Percentiles rank a stretch among this genome's conserved stretches.
Evolutionary conservation across 2,113 vertebrate genomes (phyloP).

Genomic region (Ictidomys tridecemlineatus): DNA sequence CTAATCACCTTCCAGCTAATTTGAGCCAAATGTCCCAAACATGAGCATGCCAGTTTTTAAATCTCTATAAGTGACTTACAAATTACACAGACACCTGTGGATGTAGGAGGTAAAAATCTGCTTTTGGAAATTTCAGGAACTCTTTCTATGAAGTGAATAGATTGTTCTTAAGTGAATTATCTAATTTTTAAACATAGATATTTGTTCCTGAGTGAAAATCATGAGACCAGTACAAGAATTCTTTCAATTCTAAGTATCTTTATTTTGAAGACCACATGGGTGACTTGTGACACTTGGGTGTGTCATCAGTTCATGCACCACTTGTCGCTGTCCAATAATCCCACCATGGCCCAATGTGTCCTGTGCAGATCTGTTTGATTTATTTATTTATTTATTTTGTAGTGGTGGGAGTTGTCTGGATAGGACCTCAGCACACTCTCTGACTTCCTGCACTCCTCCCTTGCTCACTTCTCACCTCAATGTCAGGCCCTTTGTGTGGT

Average conservation of each 20-base stretch:
- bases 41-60: background rate
- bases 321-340: background rate
- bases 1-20: background rate
- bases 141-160: background rate
- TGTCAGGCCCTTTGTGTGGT: background rate
- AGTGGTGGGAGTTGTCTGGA: background rate
- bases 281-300: background rate
- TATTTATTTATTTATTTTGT: background rate
- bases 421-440: background rate
- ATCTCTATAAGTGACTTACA: background rate
- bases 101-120: background rate
- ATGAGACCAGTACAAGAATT: background rate
- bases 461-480: background rate
- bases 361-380: background rate
- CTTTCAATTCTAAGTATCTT: background rate
- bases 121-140: background rate
- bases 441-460: background rate
- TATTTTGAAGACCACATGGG: background rate
- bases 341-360: background rate
- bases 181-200: background rate
- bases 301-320: background rate
- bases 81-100: background rate
- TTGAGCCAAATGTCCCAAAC: background rate
- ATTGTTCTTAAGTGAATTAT: background rate
- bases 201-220: background rate